Evolutionary conservation across 2,797 vertebrate species (phyloP), one percentile per base, ranked within the genome.

Genomic region (Danio jaintianensis): DNA sequence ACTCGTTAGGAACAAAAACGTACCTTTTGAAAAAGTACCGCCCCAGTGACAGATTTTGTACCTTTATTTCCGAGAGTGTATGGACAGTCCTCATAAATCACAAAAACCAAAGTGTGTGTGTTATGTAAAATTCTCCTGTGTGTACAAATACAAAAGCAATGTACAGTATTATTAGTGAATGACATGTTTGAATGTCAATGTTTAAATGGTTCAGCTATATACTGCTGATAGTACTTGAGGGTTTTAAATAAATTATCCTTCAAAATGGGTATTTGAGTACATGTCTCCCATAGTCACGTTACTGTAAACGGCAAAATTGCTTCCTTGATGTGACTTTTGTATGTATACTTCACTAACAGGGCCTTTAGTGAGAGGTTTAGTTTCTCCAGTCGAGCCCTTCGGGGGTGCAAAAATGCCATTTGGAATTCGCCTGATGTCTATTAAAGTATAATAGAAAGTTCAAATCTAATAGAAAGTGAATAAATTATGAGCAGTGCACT

Each of bases 401-500:
- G 43, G 18, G 40, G 55, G 22, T 73, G 53, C 13, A 42, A 36
- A 59, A n/a, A 20, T 58, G 16, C 7, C 63, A 48, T 68, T 69
- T 58, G 29, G 42, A 42, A 58, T 47, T 20, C 8, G 0, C 42
- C 63, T 68, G 22, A 50, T 69, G 56, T 59, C 64, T 61, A 50
- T 22, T 70, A 12, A 69, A 69, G 59, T 59, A 50, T 58, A 69
- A 59, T 52, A 52, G n/a, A 70, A 78, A 69, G 64, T 78, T 78
- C 7, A 20, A 48, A 12, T 77, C 22, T 68, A 78, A 68, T 67
- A 61, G 13, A 15, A 42, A 70, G 45, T 70, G 56, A 61, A 78
- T 50, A 70, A 61, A 78, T 62, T 3, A 78, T 52, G 38, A 52
- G 7, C 0, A 4, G 38, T 13, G 50, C 20, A 15, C 40, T 15